Evolutionary conservation across 2,113 vertebrate species (phyloP).

Genomic region (Morone saxatilis): DNA sequence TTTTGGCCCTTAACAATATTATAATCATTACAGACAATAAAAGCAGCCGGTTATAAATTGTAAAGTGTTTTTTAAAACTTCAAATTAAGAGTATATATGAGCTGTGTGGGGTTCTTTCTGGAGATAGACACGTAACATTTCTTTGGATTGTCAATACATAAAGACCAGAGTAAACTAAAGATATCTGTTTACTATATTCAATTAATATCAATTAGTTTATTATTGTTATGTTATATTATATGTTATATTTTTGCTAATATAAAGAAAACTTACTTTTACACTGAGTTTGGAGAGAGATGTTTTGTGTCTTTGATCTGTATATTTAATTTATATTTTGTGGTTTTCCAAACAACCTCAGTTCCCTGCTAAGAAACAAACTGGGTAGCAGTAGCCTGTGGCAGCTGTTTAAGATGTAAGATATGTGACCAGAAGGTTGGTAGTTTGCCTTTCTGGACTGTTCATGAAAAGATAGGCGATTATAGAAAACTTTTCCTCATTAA

Average conservation of each 20-base stretch:
- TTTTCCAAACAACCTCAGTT: background rate
- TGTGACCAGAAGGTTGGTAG: background rate
- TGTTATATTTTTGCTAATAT: background rate
- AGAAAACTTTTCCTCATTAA: slow-evolving; percentile 37
- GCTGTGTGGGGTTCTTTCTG: background rate
- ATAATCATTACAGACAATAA: background rate
- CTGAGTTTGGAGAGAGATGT: background rate
- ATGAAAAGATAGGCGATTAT: slow-evolving; percentile 4
- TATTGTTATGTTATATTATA: too few species aligned
- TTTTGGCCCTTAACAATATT: background rate
- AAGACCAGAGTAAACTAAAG: background rate
- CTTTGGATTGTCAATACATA: background rate
- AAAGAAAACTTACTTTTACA: background rate
- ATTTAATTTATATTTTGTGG: background rate
- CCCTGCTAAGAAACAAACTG: background rate
- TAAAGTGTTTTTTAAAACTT: background rate
- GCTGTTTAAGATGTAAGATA: background rate
- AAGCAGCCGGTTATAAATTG: background rate
- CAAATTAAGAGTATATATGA: background rate
- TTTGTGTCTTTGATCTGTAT: background rate
- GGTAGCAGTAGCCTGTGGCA: background rate
- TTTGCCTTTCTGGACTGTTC: slow-evolving; percentile 16
- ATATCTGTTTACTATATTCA: background rate
- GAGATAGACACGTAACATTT: background rate
- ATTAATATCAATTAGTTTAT: background rate